These are phyloP conservation scores for Rhombomys opimus DNA, from an alignment of 2,113 vertebrate genomes.

Conservation along the genomic window DNA sequence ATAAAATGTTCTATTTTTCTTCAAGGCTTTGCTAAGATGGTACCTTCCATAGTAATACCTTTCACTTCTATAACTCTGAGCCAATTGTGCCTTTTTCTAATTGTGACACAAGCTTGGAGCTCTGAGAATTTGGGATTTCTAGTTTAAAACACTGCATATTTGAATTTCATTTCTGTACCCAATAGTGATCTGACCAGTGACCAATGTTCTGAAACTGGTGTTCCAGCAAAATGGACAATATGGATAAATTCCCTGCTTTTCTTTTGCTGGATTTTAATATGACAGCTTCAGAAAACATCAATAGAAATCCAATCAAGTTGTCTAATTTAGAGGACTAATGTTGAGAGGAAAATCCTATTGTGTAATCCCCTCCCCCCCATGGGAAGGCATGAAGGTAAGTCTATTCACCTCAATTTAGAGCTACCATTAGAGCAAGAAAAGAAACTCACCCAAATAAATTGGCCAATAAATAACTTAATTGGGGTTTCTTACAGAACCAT, in stretches of 20 bases:
- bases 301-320: background rate
- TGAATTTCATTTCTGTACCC: background rate
- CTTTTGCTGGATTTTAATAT: background rate
- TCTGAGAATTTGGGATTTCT: background rate
- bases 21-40: background rate
- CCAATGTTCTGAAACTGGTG: background rate
- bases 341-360: background rate
- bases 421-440: background rate
- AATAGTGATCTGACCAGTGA: background rate
- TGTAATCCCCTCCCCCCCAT: background rate
- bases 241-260: background rate
- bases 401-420: background rate
- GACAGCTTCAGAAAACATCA: background rate
- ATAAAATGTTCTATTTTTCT: background rate
- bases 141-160: background rate
- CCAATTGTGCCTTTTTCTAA: background rate
- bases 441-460: background rate
- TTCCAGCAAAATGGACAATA: background rate
- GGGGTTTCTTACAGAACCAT: background rate
- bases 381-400: background rate
- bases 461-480: too few species aligned
- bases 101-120: background rate
- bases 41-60: background rate
- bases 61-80: background rate
- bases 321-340: background rate